Evolutionary conservation across 1,140 invertebrate genomes (phyloP).

Genomic region (Triops longicaudatus): DNA sequence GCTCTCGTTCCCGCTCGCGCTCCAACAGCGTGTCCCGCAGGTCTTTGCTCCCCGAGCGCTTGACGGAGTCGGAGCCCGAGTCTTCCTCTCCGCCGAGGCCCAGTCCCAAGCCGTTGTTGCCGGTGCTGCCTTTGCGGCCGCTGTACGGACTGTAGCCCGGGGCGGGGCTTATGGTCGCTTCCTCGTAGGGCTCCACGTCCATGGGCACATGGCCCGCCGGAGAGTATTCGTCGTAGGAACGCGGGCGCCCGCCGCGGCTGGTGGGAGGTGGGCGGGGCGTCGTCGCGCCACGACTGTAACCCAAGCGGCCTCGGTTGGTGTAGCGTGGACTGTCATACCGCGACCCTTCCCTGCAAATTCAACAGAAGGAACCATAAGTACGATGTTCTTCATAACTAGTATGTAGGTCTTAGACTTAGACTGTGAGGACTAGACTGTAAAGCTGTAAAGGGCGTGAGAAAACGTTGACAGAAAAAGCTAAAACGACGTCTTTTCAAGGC

Average conservation of each 20-base stretch:
- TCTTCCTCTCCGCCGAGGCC: background rate
- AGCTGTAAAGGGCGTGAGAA: too few species aligned
- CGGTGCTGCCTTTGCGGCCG: background rate
- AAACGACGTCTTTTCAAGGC: too few species aligned
- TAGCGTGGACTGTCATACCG: constrained; percentile 17
- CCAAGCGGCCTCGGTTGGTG: constrained; percentile 34
- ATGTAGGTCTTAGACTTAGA: too few species aligned
- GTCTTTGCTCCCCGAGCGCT: background rate
- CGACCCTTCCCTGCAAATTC: constrained; percentile 36
- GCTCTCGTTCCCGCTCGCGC: background rate
- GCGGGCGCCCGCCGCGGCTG: constrained; percentile 35
- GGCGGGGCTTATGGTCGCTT: background rate
- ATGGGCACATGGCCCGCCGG: background rate
- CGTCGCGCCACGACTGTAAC: constrained; percentile 40
- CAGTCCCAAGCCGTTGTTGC: background rate
- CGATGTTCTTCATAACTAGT: too few species aligned
- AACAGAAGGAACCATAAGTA: background rate
- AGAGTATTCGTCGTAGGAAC: constrained; percentile 17
- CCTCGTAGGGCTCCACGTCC: constrained; percentile 3
- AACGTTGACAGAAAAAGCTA: too few species aligned
- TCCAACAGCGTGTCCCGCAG: background rate
- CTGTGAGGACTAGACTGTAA: too few species aligned
- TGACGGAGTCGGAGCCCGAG: background rate
- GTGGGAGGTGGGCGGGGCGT: constrained; percentile 40
- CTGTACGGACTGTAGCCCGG: background rate